Base-by-base conservation (phyloP, 2,113 vertebrate genomes). In the Choloepus hoffmanni region DNA sequence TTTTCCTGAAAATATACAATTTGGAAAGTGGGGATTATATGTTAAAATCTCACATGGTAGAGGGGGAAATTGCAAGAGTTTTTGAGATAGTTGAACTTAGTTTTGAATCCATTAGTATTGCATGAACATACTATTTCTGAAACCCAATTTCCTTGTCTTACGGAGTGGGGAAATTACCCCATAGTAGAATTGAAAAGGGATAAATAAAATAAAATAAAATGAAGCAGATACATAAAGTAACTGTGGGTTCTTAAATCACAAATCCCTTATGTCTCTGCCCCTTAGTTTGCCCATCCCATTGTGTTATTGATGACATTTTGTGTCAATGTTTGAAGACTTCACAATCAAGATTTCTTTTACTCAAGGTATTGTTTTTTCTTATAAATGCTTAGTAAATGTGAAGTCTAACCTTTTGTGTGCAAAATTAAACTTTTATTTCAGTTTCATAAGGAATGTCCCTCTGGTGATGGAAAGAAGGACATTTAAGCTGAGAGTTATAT, bases 391-490 rank as follows among this genome's bases (percentile, higher is more conserved):
- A 94, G 63, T 79, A 90, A 83, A 92, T 60, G 65, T 85, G 48
- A 43, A 95, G 19, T n/a, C 63, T 93, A 92, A 91, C 18, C 85
- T 94, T 73, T 62, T 78, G 21, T 78, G 7, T 79, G 45, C 30
- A 30, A 85, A 90, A 94, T 93, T 79, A 68, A 78, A 18, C 7
- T 83, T 92, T 94, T 43, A 60, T 72, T 89, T 90, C 72, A 86
- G 50, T 87, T 90, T 53, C 5, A 65, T 86, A 90, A 92, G 30
- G 89, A 89, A 79, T 3, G 7, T 85, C 14, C 45, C 82, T 93
- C 86, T 26, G 84, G 23, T 84, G 36, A 95, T 13, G 14, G 8
- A 77, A 60, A 78, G n/a, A 78, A 89, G 58, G 40, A 26, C 45
- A 95, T 53, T 89, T 94, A 74, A 88, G 50, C 5, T 40, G 43